Base-by-base conservation (phyloP, 2,888 invertebrate genomes). In the Agapostemon virescens region DNA sequence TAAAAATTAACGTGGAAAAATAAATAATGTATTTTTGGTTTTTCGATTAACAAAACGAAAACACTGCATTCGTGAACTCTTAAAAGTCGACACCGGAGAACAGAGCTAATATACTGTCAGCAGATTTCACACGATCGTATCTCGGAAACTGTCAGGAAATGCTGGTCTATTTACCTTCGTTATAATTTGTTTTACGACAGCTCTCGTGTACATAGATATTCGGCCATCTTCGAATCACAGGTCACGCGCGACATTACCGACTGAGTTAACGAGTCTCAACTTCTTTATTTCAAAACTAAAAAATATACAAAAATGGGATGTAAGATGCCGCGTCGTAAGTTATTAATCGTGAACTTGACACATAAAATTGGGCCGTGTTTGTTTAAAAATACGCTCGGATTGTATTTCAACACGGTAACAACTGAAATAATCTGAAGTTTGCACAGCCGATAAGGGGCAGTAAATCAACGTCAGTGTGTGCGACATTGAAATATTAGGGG, bases 401-500 rank as follows among this genome's bases (percentile, higher is more conserved):
- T 7, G 15, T 15, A 64, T 26, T 6, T 40, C 20, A 17, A 38
- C 26, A 15, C 26, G 52, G 42, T 30, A 42, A 26, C 30, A n/a
- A 13, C 7, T 49, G 61, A 71, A n/a, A 40, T 23, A 33, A 9
- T 5, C 33, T 38, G 58, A 38, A 40, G n/a, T 69, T 61, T 67
- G 49, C 26, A 9, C n/a, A 69, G 58, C 55, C 67, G 81, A 82
- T 81, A 82, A 81, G 55, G 40, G 26, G 49, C 17, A 68, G 74
- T 74, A 81, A 77, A 74, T 15, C n/a, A n/a, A 0, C 11, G 63
- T 70, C 70, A 36, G 30, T 2, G 23, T 45, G 15, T 26, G 13
- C 17, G 49, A 26, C 38, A n/a, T 26, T 76, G 67, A 81, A 70
- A 80, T 45, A 82, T 67, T 61, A 23, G 40, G 30, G 30, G 36